A percentile compares a stretch with the other conserved stretches of the same genome.
phyloP scores from a whole-genome alignment of 1,140 invertebrate genomes.

The Propsilocerus akamusi region DNA sequence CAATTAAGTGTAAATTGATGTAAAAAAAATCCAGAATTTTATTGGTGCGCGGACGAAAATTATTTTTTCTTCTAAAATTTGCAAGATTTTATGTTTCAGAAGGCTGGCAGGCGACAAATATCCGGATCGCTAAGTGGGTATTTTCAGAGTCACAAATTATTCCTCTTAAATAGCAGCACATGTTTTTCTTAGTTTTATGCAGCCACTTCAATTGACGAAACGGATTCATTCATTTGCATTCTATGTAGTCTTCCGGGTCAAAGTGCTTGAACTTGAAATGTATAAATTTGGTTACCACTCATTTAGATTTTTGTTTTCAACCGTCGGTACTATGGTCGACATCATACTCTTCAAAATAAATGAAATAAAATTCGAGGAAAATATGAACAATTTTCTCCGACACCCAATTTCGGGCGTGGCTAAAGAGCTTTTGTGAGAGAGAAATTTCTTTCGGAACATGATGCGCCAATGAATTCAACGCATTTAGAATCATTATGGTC shows the following conservation, averaged over 20 bases:
- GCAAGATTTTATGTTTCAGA: neutral
- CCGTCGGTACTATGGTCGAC: too few species aligned
- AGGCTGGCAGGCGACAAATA: neutral
- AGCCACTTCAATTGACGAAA: neutral
- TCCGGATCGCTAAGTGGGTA: slow-evolving; percentile 1
- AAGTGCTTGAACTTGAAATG: too few species aligned
- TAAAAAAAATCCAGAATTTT: too few species aligned
- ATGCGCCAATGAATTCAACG: neutral
- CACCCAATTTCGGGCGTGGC: neutral
- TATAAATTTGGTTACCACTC: too few species aligned
- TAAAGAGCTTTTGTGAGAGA: neutral
- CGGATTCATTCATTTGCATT: neutral
- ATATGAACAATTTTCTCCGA: neutral
- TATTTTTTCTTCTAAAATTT: neutral
- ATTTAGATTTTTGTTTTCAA: too few species aligned
- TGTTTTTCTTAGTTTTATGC: neutral
- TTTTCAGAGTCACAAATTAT: neutral
- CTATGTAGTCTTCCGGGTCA: neutral
- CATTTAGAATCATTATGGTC: slow-evolving; percentile 2
- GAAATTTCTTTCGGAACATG: neutral
- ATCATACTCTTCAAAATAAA: too few species aligned
- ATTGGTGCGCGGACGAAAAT: too few species aligned
- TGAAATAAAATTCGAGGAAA: too few species aligned
- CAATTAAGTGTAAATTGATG: too few species aligned
- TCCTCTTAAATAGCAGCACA: neutral